These are phyloP conservation scores for Scelioninae gen. 2 DNA, from an alignment of 2,888 invertebrate species.

Conservation along the genomic window DNA sequence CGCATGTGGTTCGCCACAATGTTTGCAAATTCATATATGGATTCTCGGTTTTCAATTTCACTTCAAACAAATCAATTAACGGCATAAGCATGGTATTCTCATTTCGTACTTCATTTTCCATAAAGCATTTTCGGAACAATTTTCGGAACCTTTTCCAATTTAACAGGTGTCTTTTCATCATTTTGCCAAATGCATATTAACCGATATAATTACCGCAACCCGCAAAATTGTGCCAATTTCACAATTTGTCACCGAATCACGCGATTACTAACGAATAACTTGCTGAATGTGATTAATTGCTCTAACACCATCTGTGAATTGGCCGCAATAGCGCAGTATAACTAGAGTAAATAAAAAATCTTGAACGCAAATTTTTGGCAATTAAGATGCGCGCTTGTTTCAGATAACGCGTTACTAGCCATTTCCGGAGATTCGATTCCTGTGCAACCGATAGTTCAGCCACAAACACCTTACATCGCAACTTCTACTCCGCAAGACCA, in stretches of 20 bases:
- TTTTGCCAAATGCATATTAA: conserved; percentile 4
- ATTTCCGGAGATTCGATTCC: conserved; percentile 62
- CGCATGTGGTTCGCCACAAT: conserved; percentile 37
- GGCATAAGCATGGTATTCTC: neutral
- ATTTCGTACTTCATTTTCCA: neutral
- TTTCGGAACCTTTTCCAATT: neutral
- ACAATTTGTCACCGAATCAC: neutral
- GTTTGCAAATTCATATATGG: conserved; percentile 28
- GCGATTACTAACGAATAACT: neutral
- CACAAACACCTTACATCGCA: conserved; percentile 69
- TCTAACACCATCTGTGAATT: neutral
- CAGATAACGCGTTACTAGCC: conserved; percentile 71
- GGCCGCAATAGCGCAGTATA: neutral
- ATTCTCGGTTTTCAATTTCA: conserved; percentile 48
- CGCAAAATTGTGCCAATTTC: neutral
- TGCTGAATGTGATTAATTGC: neutral
- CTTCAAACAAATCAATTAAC: conserved; percentile 6
- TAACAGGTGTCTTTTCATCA: conserved; percentile 11
- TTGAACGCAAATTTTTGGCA: neutral
- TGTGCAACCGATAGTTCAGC: conserved; percentile 55
- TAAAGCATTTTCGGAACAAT: too few relatives aligned
- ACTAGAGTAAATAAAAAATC: neutral
- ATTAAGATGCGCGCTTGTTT: conserved; percentile 62
- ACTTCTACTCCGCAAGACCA: conserved; percentile 64
- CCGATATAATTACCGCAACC: neutral